Conservation (phyloP, 2,888 invertebrate genomes). For the Callimorpha dominula region DNA sequence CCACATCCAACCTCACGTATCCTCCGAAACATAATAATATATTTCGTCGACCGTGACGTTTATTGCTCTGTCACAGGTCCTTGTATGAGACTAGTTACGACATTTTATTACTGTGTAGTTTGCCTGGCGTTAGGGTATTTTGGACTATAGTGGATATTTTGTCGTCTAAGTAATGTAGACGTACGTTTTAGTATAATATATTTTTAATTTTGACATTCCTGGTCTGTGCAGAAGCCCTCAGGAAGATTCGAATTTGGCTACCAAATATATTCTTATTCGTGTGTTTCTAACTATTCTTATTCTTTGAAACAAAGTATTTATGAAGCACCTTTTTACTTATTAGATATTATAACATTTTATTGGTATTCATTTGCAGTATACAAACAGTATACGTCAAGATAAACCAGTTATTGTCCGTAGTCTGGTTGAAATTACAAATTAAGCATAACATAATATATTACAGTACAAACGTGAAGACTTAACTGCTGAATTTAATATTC, state of each 20-base stretch:
- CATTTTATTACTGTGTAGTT: slow-evolving; percentile 3
- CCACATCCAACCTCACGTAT: neutral
- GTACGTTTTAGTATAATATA: neutral
- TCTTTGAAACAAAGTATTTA: too few relatives aligned
- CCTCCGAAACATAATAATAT: neutral
- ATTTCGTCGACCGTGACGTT: slow-evolving; percentile 1
- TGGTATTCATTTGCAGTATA: too few relatives aligned
- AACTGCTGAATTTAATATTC: too few relatives aligned
- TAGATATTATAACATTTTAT: too few relatives aligned
- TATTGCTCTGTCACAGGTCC: slow-evolving; percentile 7
- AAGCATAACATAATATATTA: too few relatives aligned
- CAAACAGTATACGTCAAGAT: too few relatives aligned
- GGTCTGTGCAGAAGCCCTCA: neutral
- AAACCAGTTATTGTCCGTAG: too few relatives aligned
- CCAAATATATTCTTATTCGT: neutral
- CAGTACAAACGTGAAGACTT: too few relatives aligned
- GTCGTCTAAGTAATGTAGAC: neutral
- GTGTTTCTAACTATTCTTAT: neutral
- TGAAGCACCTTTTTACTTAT: too few relatives aligned
- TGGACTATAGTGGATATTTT: neutral
- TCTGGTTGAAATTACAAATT: too few relatives aligned
- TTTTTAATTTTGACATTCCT: neutral
- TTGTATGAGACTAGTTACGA: neutral
- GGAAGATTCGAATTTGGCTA: neutral
- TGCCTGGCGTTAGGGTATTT: neutral